A percentile compares a stretch with the other conserved stretches of the same genome.
Evolutionary conservation across 2,888 invertebrate genomes (phyloP).

Genomic region (Tholera decimalis): DNA sequence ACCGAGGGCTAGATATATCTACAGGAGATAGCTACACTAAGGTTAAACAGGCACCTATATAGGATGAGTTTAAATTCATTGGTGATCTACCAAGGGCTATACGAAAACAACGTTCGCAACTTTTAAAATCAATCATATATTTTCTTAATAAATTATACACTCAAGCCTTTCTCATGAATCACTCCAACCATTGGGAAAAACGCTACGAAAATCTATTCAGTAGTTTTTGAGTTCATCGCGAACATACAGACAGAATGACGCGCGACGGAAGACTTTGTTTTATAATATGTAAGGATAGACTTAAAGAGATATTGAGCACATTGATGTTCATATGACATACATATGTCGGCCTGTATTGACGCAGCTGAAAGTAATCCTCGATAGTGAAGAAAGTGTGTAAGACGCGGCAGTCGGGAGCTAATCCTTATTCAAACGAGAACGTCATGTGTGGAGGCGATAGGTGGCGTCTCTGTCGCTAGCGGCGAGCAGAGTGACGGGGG

Average conservation of each 20-base stretch:
- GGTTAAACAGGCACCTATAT: not conserved
- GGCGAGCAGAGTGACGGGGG: not conserved
- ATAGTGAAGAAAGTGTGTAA: not conserved
- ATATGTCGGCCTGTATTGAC: no score
- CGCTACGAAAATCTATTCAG: no score
- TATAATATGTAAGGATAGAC: no score
- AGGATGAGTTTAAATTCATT: not conserved
- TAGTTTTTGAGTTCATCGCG: no score
- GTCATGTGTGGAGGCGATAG: not conserved
- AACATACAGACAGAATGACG: no score
- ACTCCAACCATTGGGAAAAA: no score
- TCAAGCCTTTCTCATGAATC: no score
- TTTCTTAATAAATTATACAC: no score
- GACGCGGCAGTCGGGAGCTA: constrained; percentile 9
- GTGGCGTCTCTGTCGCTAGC: constrained; percentile 1
- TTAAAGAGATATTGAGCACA: not conserved
- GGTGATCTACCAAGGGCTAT: not conserved
- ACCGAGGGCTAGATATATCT: not conserved
- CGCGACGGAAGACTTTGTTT: no score
- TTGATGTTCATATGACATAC: not conserved
- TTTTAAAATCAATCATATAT: no score
- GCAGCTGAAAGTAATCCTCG: not conserved
- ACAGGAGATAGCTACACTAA: not conserved
- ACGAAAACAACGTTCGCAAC: not conserved
- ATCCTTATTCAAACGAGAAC: constrained; percentile 31